These are phyloP conservation scores for Poecilus cupreus DNA, from an alignment of 2,888 invertebrate genomes.

Conservation along the genomic window DNA sequence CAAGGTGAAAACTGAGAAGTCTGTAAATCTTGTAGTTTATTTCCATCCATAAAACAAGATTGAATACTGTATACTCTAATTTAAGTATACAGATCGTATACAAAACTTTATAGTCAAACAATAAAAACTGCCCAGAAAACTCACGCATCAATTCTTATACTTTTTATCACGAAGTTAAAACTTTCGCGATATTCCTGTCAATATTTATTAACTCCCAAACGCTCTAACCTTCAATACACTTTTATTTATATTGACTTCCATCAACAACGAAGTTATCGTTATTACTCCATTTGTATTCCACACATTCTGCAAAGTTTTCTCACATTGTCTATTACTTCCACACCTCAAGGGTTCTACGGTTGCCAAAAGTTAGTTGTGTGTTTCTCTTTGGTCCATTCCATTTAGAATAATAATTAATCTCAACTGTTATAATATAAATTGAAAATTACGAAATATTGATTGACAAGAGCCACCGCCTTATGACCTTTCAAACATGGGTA, in stretches of 20 bases:
- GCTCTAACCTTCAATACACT: not conserved
- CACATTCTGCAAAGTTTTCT: not conserved
- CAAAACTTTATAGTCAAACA: slow-evolving; percentile 21
- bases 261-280: slow-evolving; percentile 14
- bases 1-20: not conserved
- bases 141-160: not conserved
- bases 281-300: slow-evolving; percentile 14
- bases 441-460: no score
- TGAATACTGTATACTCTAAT: not conserved
- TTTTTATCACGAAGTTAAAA: slow-evolving; percentile 5
- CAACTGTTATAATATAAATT: no score
- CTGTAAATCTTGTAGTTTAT: slow-evolving; percentile 13
- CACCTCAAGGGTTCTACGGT: slow-evolving; percentile 11
- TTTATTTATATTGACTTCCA: slow-evolving; percentile 17
- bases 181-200: not conserved
- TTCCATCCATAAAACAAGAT: slow-evolving; percentile 1
- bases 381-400: not conserved
- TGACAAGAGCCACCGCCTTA: no score
- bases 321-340: not conserved
- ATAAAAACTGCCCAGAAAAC: not conserved
- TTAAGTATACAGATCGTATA: not conserved
- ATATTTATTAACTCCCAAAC: not conserved
- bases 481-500: no score
- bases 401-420: no score
- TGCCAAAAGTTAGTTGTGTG: not conserved